Conservation (phyloP, 2,797 vertebrate genomes). For the Eleutherodactylus coqui region DNA sequence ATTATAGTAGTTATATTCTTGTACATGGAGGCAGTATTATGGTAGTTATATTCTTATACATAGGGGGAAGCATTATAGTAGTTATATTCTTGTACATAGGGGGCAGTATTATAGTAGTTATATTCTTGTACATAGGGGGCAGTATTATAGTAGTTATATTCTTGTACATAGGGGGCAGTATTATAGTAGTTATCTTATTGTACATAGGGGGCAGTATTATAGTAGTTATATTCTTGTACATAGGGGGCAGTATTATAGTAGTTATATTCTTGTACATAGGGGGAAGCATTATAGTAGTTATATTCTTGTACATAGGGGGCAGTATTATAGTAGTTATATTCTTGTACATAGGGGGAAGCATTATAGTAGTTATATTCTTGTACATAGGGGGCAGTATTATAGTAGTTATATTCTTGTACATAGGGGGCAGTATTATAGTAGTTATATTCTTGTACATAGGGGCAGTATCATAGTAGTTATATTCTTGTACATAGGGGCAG, state of each 20-base stretch:
- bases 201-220: background rate
- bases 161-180: no score
- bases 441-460: slow-evolving; percentile 10
- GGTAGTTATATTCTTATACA: slow-evolving; percentile 3
- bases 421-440: slow-evolving; percentile 7
- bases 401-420: background rate
- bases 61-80: background rate
- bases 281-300: background rate
- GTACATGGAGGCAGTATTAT: background rate
- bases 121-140: slow-evolving; percentile 1
- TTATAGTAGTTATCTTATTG: no score
- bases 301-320: slow-evolving; percentile 3
- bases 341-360: background rate
- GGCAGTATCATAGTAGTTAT: background rate
- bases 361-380: no score
- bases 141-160: background rate
- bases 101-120: slow-evolving; percentile 1
- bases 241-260: slow-evolving; percentile 7
- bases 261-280: slow-evolving; percentile 4
- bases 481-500: background rate
- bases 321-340: slow-evolving; percentile 12
- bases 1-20: background rate
- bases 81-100: background rate
- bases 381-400: no score
- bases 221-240: slow-evolving; percentile 13